A percentile compares a stretch with the other conserved stretches of the same genome.
phyloP scores from a whole-genome alignment of 2,888 invertebrate genomes.

The Resseliella maxima region DNA sequence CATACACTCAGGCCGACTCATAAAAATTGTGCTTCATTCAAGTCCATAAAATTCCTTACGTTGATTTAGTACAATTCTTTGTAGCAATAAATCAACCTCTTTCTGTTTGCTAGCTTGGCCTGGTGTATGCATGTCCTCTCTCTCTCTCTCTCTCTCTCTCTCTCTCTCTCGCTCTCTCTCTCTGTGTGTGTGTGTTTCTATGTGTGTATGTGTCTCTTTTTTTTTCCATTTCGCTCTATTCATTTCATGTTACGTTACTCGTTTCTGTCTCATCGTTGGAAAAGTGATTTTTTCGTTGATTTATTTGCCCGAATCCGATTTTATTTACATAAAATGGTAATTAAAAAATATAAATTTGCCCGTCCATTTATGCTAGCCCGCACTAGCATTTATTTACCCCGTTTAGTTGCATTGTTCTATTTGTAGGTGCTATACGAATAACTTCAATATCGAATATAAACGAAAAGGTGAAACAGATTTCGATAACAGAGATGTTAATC shows the following conservation, averaged over 20 bases:
- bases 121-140: no score
- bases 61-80: conserved; percentile 44
- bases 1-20: background rate
- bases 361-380: background rate
- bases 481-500: conserved; percentile 51
- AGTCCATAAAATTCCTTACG: conserved; percentile 40
- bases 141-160: background rate
- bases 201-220: background rate
- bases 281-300: conserved; percentile 55
- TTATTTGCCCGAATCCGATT: conserved; percentile 52
- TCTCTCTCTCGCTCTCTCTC: background rate
- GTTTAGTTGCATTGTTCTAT: background rate
- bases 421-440: conserved; percentile 12
- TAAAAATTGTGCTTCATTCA: conserved; percentile 21
- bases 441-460: conserved; percentile 20
- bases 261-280: conserved; percentile 51
- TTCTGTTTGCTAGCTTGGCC: background rate
- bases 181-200: background rate
- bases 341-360: conserved; percentile 55
- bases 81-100: conserved; percentile 45
- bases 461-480: conserved; percentile 47
- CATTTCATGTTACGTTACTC: conserved; percentile 25
- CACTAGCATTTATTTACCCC: background rate
- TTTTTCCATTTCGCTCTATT: background rate
- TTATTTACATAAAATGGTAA: conserved; percentile 56